Evolutionary conservation across 2,113 vertebrate genomes (phyloP).

Genomic region (Tichodroma muraria): DNA sequence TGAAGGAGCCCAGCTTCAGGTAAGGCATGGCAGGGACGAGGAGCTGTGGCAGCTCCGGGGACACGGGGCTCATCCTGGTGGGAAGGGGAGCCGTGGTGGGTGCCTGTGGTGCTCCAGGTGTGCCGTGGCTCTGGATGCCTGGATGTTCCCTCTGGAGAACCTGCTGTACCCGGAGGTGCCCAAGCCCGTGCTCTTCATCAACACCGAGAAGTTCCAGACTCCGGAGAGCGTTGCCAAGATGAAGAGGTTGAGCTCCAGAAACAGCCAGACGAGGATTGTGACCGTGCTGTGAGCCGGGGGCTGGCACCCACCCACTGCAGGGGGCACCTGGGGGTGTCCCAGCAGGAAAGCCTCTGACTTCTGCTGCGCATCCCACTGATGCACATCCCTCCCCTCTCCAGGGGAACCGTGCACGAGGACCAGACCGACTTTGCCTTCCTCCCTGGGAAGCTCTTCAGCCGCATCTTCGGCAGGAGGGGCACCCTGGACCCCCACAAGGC

Average conservation of each 20-base stretch:
- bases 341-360: neutral
- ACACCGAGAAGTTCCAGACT: conserved; percentile 71
- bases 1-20: conserved; percentile 70
- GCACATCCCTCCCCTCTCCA: neutral
- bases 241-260: conserved; percentile 60
- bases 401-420: conserved; percentile 70
- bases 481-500: conserved; percentile 60
- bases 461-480: conserved; percentile 40
- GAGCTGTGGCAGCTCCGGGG: accelerated
- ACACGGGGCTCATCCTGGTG: neutral
- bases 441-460: conserved; percentile 8
- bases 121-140: conserved; percentile 72
- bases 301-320: accelerated
- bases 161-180: conserved; percentile 57
- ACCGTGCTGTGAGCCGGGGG: conserved; percentile 71
- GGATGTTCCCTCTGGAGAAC: conserved; percentile 76
- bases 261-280: conserved; percentile 62
- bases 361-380: neutral
- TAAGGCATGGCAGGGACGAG: neutral
- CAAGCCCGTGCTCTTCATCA: conserved; percentile 75
- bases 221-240: conserved; percentile 59
- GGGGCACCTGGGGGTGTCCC: neutral
- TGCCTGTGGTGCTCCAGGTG: conserved; percentile 46
- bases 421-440: conserved; percentile 71
- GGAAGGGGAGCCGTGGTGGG: neutral